A percentile compares a stretch with the other conserved stretches of the same genome.
These are phyloP conservation scores for Metallyticus violacea DNA, from an alignment of 2,888 invertebrate species.

Conservation along the genomic window DNA sequence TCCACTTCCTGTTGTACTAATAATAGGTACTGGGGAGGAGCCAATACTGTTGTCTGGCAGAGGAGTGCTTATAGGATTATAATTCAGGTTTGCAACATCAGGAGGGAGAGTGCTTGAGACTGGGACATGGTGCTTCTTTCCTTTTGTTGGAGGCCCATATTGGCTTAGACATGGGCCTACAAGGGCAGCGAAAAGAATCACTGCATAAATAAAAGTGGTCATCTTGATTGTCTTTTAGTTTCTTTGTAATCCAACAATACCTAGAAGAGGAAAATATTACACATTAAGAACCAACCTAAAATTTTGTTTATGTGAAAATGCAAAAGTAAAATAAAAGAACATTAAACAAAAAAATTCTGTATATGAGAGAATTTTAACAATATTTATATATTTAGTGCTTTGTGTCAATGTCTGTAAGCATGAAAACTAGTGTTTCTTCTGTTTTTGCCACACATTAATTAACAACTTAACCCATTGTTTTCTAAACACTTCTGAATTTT, in stretches of 20 bases:
- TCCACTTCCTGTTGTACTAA: background rate
- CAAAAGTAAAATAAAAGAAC: too few relatives aligned
- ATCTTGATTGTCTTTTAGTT: background rate
- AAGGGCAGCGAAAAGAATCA: background rate
- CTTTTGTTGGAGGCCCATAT: slow-evolving; percentile 8
- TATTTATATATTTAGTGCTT: too few relatives aligned
- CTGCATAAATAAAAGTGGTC: background rate
- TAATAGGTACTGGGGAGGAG: background rate
- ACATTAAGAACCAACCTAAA: background rate
- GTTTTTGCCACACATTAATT: too few relatives aligned
- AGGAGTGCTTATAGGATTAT: slow-evolving; percentile 1
- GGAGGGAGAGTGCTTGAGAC: slow-evolving; percentile 20
- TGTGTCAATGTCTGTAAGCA: too few relatives aligned
- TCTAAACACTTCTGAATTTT: too few relatives aligned
- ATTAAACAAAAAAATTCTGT: too few relatives aligned
- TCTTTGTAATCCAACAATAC: background rate
- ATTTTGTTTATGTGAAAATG: background rate
- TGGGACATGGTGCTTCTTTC: background rate
- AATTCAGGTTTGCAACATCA: slow-evolving; percentile 1
- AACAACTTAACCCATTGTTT: too few relatives aligned
- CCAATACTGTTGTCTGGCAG: slow-evolving; percentile 3
- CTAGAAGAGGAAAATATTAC: background rate
- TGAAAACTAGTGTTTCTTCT: too few relatives aligned
- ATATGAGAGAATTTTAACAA: too few relatives aligned
- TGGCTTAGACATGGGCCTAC: background rate